Percentiles rank a stretch among this genome's conserved stretches.
phyloP scores from a whole-genome alignment of 2,797 vertebrate species.

The Pelochelys cantorii region DNA sequence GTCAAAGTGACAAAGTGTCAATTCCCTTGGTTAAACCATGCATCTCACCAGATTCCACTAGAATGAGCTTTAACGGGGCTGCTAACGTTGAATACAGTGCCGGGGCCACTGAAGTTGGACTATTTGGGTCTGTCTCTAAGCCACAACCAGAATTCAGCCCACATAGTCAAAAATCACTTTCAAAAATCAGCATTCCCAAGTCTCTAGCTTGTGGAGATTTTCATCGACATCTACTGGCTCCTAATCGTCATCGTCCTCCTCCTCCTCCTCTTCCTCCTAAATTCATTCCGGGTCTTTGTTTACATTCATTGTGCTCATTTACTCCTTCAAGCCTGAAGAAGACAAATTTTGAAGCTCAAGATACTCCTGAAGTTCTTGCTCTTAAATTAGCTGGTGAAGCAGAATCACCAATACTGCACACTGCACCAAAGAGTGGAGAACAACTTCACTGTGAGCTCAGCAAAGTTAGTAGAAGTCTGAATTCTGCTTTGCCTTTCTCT shows the following conservation, averaged over 20 bases:
- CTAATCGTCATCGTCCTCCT: fast-evolving
- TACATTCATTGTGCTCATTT: not conserved
- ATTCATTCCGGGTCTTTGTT: fast-evolving
- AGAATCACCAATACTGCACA: fast-evolving
- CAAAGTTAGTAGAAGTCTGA: not conserved
- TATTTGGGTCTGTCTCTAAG: fast-evolving
- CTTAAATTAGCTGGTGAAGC: fast-evolving
- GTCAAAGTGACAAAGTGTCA: not conserved
- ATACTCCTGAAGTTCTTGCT: not conserved
- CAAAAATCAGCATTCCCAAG: too few relatives aligned
- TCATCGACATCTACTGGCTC: fast-evolving
- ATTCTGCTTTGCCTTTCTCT: not conserved
- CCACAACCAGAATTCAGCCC: not conserved
- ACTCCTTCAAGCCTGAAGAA: not conserved
- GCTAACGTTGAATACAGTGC: not conserved
- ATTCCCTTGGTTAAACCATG: not conserved
- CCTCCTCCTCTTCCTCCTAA: fast-evolving
- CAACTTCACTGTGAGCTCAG: fast-evolving
- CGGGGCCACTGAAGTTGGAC: not conserved
- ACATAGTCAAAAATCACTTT: not conserved
- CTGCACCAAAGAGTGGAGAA: fast-evolving
- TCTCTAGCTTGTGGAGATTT: fast-evolving
- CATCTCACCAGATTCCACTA: not conserved
- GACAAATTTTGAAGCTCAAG: not conserved
- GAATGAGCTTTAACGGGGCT: not conserved